Evolutionary conservation across 2,113 vertebrate genomes (phyloP).

Genomic region (Ariopsis seemanni): DNA sequence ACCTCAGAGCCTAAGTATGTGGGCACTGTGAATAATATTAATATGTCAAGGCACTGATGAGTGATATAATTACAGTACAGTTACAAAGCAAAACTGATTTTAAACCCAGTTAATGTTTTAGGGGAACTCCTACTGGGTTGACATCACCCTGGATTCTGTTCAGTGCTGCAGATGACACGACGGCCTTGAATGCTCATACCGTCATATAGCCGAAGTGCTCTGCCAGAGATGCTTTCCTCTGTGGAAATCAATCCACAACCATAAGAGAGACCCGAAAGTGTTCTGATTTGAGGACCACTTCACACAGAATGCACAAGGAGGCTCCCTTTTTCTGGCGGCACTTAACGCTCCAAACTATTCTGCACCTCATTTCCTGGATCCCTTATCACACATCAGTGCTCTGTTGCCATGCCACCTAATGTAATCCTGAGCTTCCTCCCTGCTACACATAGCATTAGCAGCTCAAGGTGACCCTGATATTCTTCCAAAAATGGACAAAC

Average conservation of each 20-base stretch:
- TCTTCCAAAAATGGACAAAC: slow-evolving; percentile 13
- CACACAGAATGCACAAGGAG: background rate
- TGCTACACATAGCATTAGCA: background rate
- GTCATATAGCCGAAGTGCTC: background rate
- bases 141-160: background rate
- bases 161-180: background rate
- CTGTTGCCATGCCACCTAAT: slow-evolving; percentile 4
- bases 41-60: background rate
- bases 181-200: background rate
- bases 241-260: background rate
- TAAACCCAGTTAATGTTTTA: background rate
- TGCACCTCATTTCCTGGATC: background rate
- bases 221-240: background rate
- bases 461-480: slow-evolving; percentile 12
- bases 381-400: background rate
- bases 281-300: background rate
- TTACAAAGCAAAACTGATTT: background rate
- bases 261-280: background rate
- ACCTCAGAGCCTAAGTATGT: background rate
- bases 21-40: background rate
- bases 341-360: background rate
- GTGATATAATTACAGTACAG: background rate
- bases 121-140: background rate
- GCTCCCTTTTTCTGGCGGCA: background rate
- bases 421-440: background rate